Evolutionary conservation across 2,888 invertebrate species (phyloP).

Genomic region (Xestia ashworthii): DNA sequence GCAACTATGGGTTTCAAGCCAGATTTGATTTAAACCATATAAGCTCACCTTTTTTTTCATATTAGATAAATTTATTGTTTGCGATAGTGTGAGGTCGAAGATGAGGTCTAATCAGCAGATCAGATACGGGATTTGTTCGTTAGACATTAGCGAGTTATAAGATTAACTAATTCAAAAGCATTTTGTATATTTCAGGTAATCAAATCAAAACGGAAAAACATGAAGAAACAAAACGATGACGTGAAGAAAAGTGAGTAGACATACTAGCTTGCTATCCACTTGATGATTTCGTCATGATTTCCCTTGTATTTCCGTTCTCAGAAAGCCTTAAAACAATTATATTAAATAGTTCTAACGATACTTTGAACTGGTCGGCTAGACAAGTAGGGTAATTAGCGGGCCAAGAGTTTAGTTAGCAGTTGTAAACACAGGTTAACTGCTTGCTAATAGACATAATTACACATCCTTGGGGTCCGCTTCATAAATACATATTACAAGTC

Average conservation of each 20-base stretch:
- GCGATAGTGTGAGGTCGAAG: not conserved
- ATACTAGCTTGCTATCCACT: not conserved
- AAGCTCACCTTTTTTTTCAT: not conserved
- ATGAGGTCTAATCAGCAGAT: not conserved
- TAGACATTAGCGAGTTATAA: not conserved
- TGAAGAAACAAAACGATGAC: constrained; percentile 24
- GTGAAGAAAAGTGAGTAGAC: constrained; percentile 43
- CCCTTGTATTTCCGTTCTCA: not conserved
- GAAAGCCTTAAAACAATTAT: constrained; percentile 19
- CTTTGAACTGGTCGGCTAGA: constrained; percentile 3
- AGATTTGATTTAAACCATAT: not conserved
- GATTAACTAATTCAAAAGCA: not conserved
- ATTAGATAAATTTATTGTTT: not conserved
- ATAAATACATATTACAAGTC: constrained; percentile 6
- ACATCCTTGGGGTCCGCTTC: constrained; percentile 14
- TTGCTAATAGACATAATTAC: constrained; percentile 38
- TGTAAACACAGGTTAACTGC: constrained; percentile 27
- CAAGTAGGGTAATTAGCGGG: constrained; percentile 23
- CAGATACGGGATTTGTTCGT: not conserved
- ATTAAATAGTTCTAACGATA: not conserved
- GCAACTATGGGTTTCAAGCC: no score
- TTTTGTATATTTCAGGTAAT: constrained; percentile 49
- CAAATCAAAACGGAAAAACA: constrained; percentile 39
- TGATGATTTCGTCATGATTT: not conserved
- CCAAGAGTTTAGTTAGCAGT: not conserved